A percentile compares a stretch with the other conserved stretches of the same genome.
Conservation (phyloP, 1,140 invertebrate species). For the Ceratosolen solmsi region DNA sequence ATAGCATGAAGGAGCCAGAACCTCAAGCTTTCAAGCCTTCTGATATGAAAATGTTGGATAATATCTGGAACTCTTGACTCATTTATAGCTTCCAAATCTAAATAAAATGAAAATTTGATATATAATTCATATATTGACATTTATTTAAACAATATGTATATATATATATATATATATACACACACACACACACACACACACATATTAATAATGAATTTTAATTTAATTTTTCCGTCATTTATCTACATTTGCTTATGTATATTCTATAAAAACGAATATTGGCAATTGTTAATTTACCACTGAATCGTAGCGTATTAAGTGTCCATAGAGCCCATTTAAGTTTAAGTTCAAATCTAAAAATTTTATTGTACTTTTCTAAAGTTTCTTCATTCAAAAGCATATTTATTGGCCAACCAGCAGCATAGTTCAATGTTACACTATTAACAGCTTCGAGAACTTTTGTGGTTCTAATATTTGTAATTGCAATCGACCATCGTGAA, state of each 20-base stretch:
- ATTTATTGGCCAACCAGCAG: slow-evolving; percentile 75
- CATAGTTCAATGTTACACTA: slow-evolving; percentile 73
- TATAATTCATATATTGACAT: too few relatives aligned
- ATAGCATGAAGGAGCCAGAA: slow-evolving; percentile 78
- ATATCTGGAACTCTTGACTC: slow-evolving; percentile 53
- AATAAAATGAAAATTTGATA: too few relatives aligned
- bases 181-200: too few relatives aligned
- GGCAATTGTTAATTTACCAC: slow-evolving; percentile 59
- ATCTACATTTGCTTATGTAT: too few relatives aligned
- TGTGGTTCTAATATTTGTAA: slow-evolving; percentile 59
- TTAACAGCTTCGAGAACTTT: slow-evolving; percentile 73
- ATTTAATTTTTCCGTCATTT: too few relatives aligned
- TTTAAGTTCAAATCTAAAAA: slow-evolving; percentile 78
- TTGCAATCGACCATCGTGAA: slow-evolving; percentile 67
- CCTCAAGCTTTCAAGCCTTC: slow-evolving; percentile 76
- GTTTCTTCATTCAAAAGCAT: slow-evolving; percentile 74
- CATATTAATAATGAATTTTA: too few relatives aligned
- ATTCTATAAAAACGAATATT: not conserved
- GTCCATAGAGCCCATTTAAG: slow-evolving; percentile 78
- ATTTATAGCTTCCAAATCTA: slow-evolving; percentile 66
- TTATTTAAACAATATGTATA: too few relatives aligned
- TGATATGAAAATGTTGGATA: slow-evolving; percentile 67
- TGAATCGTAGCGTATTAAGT: slow-evolving; percentile 76
- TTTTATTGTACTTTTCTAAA: slow-evolving; percentile 76
- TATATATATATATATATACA: too few relatives aligned